phyloP scores from a whole-genome alignment of 2,797 vertebrate genomes.

The Gymnodraco acuticeps region DNA sequence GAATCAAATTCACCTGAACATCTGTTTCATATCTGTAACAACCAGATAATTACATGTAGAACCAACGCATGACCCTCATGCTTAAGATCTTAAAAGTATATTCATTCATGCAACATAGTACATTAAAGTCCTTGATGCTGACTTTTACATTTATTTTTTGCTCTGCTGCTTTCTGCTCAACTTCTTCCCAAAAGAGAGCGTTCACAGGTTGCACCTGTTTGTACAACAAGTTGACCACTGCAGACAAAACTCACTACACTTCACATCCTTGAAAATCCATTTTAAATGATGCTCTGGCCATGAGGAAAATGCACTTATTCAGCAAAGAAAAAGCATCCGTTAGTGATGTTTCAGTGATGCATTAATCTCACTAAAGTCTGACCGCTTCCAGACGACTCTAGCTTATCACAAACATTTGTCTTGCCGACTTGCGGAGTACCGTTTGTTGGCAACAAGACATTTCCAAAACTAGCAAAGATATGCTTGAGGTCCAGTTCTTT shows the following conservation, averaged over 20 bases:
- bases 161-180: neutral
- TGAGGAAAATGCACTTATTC: neutral
- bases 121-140: constrained; percentile 7
- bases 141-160: neutral
- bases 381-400: neutral
- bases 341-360: neutral
- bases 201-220: neutral
- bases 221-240: neutral
- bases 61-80: constrained; percentile 14
- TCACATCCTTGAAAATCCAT: neutral
- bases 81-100: constrained; percentile 19
- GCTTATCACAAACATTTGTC: neutral
- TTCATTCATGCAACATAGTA: constrained; percentile 9
- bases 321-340: neutral
- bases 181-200: neutral
- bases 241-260: neutral
- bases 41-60: constrained; percentile 13
- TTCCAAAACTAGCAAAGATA: neutral
- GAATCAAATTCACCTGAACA: constrained; percentile 18
- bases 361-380: neutral
- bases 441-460: neutral
- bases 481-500: neutral
- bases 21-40: constrained; percentile 24
- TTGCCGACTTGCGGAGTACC: neutral
- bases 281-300: neutral